Percentiles rank a stretch among this genome's conserved stretches.
phyloP scores from a whole-genome alignment of 1,140 invertebrate genomes.

The Andricus grossulariae region DNA sequence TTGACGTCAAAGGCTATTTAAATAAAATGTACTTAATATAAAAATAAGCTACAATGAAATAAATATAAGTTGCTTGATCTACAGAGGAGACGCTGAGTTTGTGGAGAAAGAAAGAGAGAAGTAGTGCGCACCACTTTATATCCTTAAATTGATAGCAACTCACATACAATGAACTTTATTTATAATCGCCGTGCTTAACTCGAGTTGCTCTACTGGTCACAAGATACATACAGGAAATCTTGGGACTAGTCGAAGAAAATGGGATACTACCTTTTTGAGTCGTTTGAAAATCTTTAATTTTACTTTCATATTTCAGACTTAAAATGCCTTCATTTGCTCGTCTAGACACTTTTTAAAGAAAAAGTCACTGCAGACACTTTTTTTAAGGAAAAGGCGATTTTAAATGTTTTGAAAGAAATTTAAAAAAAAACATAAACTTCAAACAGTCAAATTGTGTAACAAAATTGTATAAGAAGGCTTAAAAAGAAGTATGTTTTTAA shows the following conservation, averaged over 20 bases:
- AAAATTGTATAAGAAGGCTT: too few relatives aligned
- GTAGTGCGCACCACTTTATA: slow-evolving; percentile 59
- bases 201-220: slow-evolving; percentile 57
- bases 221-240: slow-evolving; percentile 60
- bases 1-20: neutral
- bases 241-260: slow-evolving; percentile 32
- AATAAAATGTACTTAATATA: too few relatives aligned
- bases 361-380: too few relatives aligned
- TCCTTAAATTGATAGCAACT: slow-evolving; percentile 74
- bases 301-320: too few relatives aligned
- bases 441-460: too few relatives aligned
- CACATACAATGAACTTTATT: slow-evolving; percentile 73
- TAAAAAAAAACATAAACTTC: too few relatives aligned
- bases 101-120: slow-evolving; percentile 43
- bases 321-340: too few relatives aligned
- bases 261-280: slow-evolving; percentile 14
- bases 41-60: slow-evolving; percentile 12
- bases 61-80: neutral
- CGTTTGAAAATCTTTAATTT: slow-evolving; percentile 7
- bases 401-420: too few relatives aligned
- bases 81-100: slow-evolving; percentile 19
- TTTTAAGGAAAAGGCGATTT: too few relatives aligned
- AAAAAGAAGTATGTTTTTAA: too few relatives aligned
- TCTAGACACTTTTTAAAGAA: too few relatives aligned
- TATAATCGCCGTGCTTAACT: slow-evolving; percentile 68